Evolutionary conservation across 2,113 vertebrate genomes (phyloP).

Genomic region (Alethe diademata): DNA sequence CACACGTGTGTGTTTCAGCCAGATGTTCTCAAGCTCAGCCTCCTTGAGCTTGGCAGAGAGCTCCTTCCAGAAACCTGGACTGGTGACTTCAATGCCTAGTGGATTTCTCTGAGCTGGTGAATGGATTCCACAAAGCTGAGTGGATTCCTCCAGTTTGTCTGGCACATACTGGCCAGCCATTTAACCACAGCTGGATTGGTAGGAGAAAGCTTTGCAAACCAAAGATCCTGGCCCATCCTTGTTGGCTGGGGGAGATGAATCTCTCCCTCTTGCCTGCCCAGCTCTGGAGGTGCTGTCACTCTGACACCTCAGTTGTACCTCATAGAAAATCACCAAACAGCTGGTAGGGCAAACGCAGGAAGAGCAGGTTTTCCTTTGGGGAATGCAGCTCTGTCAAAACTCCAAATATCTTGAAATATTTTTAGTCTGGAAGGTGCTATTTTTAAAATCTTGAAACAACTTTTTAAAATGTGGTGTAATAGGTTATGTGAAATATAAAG

Average conservation of each 20-base stretch:
- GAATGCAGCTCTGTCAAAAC: background rate
- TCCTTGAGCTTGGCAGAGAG: background rate
- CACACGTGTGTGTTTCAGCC: background rate
- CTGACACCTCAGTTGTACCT: rapidly evolving
- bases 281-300: background rate
- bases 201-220: background rate
- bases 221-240: background rate
- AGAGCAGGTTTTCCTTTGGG: background rate
- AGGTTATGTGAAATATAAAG: background rate
- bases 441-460: background rate
- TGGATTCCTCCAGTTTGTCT: background rate
- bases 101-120: background rate
- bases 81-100: background rate
- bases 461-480: background rate
- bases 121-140: too few species aligned
- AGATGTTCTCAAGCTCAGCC: background rate
- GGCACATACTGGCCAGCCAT: background rate
- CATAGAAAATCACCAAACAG: background rate
- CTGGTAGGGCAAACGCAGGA: background rate
- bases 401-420: background rate
- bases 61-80: background rate
- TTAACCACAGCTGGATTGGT: background rate
- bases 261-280: background rate
- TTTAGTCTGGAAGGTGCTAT: background rate
- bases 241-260: background rate